Evolutionary conservation across 2,797 vertebrate species (phyloP).

Genomic region (Leptatherina wallacei): DNA sequence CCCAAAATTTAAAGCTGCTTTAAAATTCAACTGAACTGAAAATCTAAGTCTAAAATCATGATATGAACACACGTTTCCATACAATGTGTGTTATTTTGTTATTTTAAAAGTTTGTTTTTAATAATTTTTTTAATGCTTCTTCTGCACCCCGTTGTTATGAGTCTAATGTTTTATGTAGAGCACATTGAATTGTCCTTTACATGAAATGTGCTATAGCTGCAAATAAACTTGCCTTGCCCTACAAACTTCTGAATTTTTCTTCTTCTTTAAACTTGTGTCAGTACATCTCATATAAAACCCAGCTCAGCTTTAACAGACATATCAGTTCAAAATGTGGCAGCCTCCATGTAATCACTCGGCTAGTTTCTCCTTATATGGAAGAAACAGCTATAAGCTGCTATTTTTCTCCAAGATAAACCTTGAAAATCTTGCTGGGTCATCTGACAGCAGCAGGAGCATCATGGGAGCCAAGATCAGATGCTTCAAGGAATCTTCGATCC

Average conservation of each 20-base stretch:
- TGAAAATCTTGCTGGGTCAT: conserved; percentile 2
- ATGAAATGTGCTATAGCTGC: too few species aligned
- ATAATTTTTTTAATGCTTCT: too few species aligned
- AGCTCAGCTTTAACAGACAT: background rate
- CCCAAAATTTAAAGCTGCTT: too few species aligned
- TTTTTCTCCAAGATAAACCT: conserved; percentile 8
- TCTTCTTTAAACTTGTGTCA: background rate
- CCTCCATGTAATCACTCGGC: background rate
- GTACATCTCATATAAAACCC: background rate
- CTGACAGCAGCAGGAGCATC: background rate
- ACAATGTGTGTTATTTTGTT: too few species aligned
- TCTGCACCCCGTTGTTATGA: too few species aligned
- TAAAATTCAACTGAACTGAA: too few species aligned
- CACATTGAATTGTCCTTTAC: too few species aligned
- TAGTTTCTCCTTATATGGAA: background rate
- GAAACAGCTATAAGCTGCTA: background rate
- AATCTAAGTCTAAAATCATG: too few species aligned
- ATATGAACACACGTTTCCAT: too few species aligned
- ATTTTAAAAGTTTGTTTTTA: too few species aligned
- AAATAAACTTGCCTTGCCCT: too few species aligned
- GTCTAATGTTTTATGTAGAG: too few species aligned
- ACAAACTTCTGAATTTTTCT: background rate
- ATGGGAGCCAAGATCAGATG: conserved; percentile 2
- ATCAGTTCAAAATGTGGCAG: background rate
- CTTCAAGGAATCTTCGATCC: background rate